Evolutionary conservation across 1,140 invertebrate species (phyloP), one percentile per base, ranked within the genome.

Genomic region (Acromyrmex heyeri): DNA sequence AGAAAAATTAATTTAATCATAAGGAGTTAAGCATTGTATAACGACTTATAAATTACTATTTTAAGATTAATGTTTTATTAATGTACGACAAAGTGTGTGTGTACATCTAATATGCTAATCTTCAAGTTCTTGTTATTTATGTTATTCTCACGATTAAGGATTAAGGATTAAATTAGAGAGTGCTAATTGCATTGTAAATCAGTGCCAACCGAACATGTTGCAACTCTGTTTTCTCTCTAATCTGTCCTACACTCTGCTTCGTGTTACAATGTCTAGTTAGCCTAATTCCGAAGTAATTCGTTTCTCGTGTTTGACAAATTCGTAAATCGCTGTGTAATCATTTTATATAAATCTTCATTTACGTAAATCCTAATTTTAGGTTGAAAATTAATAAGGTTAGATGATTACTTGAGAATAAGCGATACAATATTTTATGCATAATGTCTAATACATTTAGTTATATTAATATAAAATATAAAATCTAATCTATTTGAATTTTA

Each of bases 161-260:
- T 83, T 59, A 73, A 81, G 78, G 53, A 81, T 81, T 70, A 44
- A 61, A 61, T 73, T 48, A 24, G 67, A 48, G 34, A 61, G 34
- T 48, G 69, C 69, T 83, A 75, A 83, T 83, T 83, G 69, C 69
- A 62, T 61, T 83, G 69, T 83, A 83, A 83, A 83, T 83, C 57
- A 83, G 24, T 83, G 38, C 55, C 30, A 73, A 24, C 21, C 69
- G 79, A 38, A 61, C 69, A 59, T 59, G 55, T 72, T 59, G 79
- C 67, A 53, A 30, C 7, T 72, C 34, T 18, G 55, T 64, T 77
- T 77, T 77, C 75, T 77, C 75, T 62, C 75, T 27, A 30, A 21
- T 50, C 12, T 59, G 18, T 72, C 18, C 78, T 79, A 69, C 30
- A 69, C n/a, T 69, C 61, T 57, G 27, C 14, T n/a, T 7, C 27